phyloP scores from a whole-genome alignment of 2,888 invertebrate genomes.

The Dynastes grantii region DNA sequence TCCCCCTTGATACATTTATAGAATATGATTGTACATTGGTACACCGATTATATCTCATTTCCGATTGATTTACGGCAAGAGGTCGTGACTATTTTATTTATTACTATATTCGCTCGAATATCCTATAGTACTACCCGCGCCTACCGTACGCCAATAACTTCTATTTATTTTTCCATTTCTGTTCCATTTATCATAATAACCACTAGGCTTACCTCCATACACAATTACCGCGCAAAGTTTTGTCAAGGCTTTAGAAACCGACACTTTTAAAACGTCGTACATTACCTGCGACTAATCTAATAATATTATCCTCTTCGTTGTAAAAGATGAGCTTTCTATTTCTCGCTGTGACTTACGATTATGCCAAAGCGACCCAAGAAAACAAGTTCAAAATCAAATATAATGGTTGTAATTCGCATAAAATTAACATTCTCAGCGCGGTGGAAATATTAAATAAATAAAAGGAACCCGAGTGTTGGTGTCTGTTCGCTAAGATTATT shows the following conservation, averaged over 20 bases:
- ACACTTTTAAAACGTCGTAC: conserved; percentile 29
- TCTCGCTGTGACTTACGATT: conserved; percentile 17
- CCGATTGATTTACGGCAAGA: conserved; percentile 6
- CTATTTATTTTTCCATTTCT: conserved; percentile 1
- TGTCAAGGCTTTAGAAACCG: conserved; percentile 23
- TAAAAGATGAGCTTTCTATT: conserved; percentile 13
- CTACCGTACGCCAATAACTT: background rate
- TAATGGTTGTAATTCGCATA: conserved; percentile 31
- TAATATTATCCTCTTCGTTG: background rate
- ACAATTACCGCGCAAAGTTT: conserved; percentile 16
- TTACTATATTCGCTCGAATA: background rate
- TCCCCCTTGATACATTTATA: background rate
- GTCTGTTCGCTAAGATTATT: background rate
- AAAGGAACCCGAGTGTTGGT: background rate
- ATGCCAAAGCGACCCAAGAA: background rate
- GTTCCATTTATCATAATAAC: conserved; percentile 35
- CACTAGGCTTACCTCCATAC: background rate
- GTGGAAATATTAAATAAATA: background rate
- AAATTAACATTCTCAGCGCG: conserved; percentile 24
- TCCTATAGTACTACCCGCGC: background rate
- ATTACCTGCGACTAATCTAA: conserved; percentile 14
- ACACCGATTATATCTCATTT: conserved; percentile 9
- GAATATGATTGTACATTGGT: background rate
- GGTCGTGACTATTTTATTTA: conserved; percentile 7
- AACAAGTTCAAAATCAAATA: conserved; percentile 37